These are phyloP conservation scores for Aporophyla nigra DNA, from an alignment of 2,888 invertebrate species.

Conservation along the genomic window DNA sequence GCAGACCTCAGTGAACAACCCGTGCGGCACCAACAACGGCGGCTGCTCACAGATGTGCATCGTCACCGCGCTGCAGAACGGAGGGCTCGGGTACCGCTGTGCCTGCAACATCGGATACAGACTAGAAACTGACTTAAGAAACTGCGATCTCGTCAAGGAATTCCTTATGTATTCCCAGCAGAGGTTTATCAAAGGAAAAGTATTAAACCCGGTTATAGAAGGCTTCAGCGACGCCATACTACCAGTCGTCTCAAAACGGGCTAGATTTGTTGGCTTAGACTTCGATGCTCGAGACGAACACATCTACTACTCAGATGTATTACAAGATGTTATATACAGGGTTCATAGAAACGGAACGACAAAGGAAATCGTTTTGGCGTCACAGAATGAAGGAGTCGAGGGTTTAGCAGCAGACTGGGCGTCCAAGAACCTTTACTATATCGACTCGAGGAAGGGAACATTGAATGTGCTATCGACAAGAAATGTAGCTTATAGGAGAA, in stretches of 20 bases:
- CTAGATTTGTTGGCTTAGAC: constrained; percentile 98
- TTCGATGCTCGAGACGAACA: constrained; percentile 97
- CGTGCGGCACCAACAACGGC: constrained; percentile 96
- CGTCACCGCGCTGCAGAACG: constrained; percentile 94
- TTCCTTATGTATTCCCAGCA: constrained; percentile 99
- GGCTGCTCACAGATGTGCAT: constrained; percentile 98
- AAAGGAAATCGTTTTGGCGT: constrained; percentile 97
- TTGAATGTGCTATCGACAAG: constrained; percentile 97
- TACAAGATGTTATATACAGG: constrained; percentile 98
- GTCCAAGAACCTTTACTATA: constrained; percentile 98
- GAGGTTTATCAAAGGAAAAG: constrained; percentile 98
- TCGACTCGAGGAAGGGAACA: constrained; percentile 98
- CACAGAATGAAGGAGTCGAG: constrained; percentile 99
- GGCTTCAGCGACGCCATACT: constrained; percentile 98
- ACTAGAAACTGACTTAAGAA: constrained; percentile 93
- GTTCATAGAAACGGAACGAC: constrained; percentile 95
- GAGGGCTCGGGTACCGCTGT: constrained; percentile 96
- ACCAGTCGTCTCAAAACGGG: constrained; percentile 97
- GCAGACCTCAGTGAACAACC: constrained; percentile 94
- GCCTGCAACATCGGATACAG: constrained; percentile 97
- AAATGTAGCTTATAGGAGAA: constrained; percentile 95
- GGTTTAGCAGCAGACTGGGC: constrained; percentile 99
- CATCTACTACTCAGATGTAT: constrained; percentile 99
- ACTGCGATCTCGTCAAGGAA: constrained; percentile 95
- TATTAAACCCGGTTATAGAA: constrained; percentile 96